Percentiles rank a stretch among this genome's conserved stretches.
Evolutionary conservation across 2,113 vertebrate species (phyloP).

Genomic region (Montifringilla adamsi): DNA sequence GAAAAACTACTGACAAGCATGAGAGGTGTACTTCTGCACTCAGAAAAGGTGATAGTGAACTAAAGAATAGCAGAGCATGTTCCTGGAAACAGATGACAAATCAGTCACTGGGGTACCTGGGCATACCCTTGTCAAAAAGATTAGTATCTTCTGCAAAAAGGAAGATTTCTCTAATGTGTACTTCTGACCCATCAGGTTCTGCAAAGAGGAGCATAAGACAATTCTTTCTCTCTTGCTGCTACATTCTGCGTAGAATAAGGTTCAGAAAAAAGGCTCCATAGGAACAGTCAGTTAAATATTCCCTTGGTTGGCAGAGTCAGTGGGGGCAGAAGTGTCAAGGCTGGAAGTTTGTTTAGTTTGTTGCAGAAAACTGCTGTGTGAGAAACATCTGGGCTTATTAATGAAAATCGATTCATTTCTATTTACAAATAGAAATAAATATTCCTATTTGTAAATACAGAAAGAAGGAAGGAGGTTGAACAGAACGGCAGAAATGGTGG

Average conservation of each 20-base stretch:
- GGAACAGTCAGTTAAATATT: not conserved
- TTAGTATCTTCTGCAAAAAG: not conserved
- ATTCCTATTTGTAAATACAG: not conserved
- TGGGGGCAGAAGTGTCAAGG: not conserved
- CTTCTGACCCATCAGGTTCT: not conserved
- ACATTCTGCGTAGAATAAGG: not conserved
- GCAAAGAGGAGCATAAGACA: not conserved
- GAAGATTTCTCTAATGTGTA: not conserved
- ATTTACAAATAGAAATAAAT: not conserved
- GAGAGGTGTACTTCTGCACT: not conserved
- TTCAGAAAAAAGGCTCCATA: not conserved
- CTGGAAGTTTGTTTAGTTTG: not conserved
- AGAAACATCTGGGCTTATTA: not conserved
- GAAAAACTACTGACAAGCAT: not conserved
- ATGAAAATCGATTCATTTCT: not conserved
- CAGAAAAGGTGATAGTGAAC: not conserved
- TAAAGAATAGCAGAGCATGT: not conserved
- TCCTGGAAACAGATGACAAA: rapidly evolving
- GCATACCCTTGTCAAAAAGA: not conserved
- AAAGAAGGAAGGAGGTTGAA: not conserved
- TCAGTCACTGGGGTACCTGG: not conserved
- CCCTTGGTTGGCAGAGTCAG: not conserved
- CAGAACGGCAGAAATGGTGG: not conserved
- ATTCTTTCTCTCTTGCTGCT: not conserved
- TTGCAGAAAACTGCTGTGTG: not conserved